phyloP scores from a whole-genome alignment of 2,113 vertebrate genomes.

The Struthidea cinerea region DNA sequence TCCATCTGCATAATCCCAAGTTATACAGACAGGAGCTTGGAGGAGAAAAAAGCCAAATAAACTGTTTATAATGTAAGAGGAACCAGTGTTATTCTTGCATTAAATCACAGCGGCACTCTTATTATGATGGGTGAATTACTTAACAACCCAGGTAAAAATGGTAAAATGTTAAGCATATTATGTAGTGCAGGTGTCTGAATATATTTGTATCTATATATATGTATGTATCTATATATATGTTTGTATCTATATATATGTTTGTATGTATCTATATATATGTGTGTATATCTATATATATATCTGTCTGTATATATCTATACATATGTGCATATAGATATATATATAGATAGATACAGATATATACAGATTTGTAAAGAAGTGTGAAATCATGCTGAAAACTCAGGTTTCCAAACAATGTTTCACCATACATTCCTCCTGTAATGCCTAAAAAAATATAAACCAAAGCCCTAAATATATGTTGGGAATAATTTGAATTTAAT shows the following conservation, averaged over 20 bases:
- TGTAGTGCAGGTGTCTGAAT: not conserved
- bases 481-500: not conserved
- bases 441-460: not conserved
- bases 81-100: not conserved
- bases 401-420: not conserved
- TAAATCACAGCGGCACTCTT: not conserved
- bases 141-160: not conserved
- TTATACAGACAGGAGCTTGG: not conserved
- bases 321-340: not conserved
- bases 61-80: not conserved
- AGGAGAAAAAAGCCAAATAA: not conserved
- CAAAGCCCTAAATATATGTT: not conserved
- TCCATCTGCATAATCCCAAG: not conserved
- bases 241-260: not conserved
- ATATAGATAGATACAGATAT: not conserved
- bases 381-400: not conserved
- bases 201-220: not conserved
- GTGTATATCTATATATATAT: not conserved
- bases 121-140: not conserved
- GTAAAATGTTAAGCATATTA: not conserved
- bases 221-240: not conserved
- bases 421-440: not conserved
- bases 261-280: not conserved
- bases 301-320: no score
- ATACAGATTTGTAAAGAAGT: not conserved